A percentile compares a stretch with the other conserved stretches of the same genome.
Conservation (phyloP, 2,797 vertebrate species). For the Pseudochromis fuscus region DNA sequence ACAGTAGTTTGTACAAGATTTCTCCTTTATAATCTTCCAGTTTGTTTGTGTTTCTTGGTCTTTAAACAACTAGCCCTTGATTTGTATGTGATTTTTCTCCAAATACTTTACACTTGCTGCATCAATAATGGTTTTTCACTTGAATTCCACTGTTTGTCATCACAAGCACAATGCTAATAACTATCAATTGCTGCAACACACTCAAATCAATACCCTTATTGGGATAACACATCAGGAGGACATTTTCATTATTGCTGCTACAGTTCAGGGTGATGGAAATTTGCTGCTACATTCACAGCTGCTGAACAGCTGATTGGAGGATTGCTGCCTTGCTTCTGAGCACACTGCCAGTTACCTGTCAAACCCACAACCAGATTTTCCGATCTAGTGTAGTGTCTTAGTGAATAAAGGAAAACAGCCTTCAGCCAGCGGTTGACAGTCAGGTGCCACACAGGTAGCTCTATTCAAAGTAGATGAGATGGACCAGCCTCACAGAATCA, state of each 20-base stretch:
- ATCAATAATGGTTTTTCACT: neutral
- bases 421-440: slow-evolving; percentile 4
- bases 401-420: neutral
- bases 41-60: neutral
- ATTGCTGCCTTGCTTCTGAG: neutral
- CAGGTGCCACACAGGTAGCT: slow-evolving; percentile 21
- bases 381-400: neutral
- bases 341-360: neutral
- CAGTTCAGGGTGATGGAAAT: neutral
- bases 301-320: neutral
- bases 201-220: no score
- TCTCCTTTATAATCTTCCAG: neutral
- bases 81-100: neutral
- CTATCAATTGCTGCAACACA: neutral
- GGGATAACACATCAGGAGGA: neutral
- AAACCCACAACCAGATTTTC: neutral
- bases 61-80: neutral
- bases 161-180: slow-evolving; percentile 1
- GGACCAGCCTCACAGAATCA: neutral
- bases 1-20: neutral
- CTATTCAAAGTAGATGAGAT: slow-evolving; percentile 6
- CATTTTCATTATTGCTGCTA: neutral
- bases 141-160: neutral
- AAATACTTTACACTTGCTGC: neutral
- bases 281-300: neutral